Conservation (phyloP, 1,140 invertebrate genomes). For the Pseudomyrmex gracilis region DNA sequence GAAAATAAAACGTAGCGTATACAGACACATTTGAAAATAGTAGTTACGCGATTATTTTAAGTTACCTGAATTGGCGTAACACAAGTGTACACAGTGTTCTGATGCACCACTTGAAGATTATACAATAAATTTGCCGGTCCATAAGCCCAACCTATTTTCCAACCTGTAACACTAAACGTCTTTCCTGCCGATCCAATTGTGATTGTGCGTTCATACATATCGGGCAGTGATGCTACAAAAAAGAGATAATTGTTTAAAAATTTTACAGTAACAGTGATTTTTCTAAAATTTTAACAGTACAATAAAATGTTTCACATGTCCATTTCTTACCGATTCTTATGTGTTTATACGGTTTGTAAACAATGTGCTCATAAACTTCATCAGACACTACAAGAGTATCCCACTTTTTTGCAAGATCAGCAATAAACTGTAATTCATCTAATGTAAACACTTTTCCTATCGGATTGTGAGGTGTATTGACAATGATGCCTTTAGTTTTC, state of each 20-base stretch:
- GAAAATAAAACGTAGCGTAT: background rate
- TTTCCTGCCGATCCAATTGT: slow-evolving; percentile 99
- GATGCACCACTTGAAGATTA: slow-evolving; percentile 95
- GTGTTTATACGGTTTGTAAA: slow-evolving; percentile 94
- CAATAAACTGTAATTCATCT: slow-evolving; percentile 92
- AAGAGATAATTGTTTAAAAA: slow-evolving; percentile 54
- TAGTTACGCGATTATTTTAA: background rate
- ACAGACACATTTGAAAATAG: no score
- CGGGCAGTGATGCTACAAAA: slow-evolving; percentile 93
- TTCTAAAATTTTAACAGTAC: no score
- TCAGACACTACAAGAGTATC: slow-evolving; percentile 97
- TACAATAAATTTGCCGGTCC: slow-evolving; percentile 92
- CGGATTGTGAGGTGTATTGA: slow-evolving; percentile 99
- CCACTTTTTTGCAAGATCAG: slow-evolving; percentile 95
- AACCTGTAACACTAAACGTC: slow-evolving; percentile 98
- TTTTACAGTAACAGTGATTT: background rate
- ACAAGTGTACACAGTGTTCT: slow-evolving; percentile 97
- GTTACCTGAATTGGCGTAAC: slow-evolving; percentile 92
- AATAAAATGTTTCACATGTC: background rate
- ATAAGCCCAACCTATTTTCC: slow-evolving; percentile 99
- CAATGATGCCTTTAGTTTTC: slow-evolving; percentile 97
- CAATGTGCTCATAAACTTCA: slow-evolving; percentile 99
- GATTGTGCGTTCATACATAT: slow-evolving; percentile 99
- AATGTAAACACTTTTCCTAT: slow-evolving; percentile 95
- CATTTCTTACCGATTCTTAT: slow-evolving; percentile 92